phyloP scores from a whole-genome alignment of 2,797 vertebrate genomes.

The Tenualosa ilisha region DNA sequence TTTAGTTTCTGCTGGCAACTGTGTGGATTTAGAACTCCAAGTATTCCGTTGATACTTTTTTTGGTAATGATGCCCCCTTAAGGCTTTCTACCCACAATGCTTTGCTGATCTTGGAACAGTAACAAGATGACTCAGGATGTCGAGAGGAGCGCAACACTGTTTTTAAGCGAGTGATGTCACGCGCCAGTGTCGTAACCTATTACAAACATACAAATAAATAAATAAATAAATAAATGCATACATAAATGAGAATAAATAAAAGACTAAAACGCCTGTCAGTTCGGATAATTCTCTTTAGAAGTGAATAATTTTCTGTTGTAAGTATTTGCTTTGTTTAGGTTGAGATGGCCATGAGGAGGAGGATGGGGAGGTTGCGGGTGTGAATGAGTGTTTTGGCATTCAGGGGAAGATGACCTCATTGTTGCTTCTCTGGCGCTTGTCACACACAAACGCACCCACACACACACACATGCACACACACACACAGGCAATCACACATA shows the following conservation, averaged over 20 bases:
- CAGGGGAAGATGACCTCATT: not conserved
- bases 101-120: slow-evolving; percentile 1
- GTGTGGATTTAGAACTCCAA: slow-evolving; percentile 16
- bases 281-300: not conserved
- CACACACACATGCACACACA: not conserved
- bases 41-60: slow-evolving; percentile 11
- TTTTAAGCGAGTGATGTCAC: slow-evolving; percentile 3
- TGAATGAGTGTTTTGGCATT: not conserved
- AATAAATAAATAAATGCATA: not conserved
- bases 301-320: not conserved
- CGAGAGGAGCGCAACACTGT: not conserved
- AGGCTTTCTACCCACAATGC: slow-evolving; percentile 11
- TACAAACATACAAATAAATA: not conserved
- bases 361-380: not conserved
- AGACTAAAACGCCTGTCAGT: not conserved
- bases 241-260: not conserved
- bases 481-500: not conserved
- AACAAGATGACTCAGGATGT: slow-evolving; percentile 15
- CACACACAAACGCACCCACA: not conserved
- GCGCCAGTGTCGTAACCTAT: not conserved
- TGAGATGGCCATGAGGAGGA: not conserved
- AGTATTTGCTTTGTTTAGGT: not conserved
- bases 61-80: slow-evolving; percentile 15
- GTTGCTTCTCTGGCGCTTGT: not conserved
- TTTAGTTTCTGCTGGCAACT: not conserved